Evolutionary conservation across 2,888 invertebrate genomes (phyloP).

Genomic region (Plebejus anna): DNA sequence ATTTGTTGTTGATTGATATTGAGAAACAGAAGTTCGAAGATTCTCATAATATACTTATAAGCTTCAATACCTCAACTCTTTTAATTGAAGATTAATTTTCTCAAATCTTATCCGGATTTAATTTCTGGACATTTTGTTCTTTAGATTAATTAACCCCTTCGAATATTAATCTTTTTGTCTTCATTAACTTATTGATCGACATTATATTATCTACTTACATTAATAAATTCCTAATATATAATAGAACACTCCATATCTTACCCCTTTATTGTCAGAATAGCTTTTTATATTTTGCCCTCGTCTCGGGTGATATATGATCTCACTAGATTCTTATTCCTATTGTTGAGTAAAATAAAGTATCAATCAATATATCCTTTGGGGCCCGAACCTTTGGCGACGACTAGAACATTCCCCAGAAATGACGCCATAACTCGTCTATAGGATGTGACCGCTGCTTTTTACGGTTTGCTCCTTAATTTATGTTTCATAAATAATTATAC

Average conservation of each 20-base stretch:
- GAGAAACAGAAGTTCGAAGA: not conserved
- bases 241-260: constrained; percentile 16
- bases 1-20: constrained; percentile 2
- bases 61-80: not conserved
- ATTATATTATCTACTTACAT: not conserved
- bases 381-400: not conserved
- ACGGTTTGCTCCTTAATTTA: not conserved
- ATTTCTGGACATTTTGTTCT: not conserved
- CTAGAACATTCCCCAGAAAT: not conserved
- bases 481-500: not conserved
- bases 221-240: not conserved
- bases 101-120: not conserved
- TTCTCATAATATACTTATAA: not conserved
- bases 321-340: not conserved
- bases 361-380: not conserved
- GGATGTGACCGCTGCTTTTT: constrained; percentile 2
- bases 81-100: not conserved
- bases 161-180: not conserved
- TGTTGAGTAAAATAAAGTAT: constrained; percentile 17
- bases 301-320: constrained; percentile 15
- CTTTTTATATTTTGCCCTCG: constrained; percentile 3
- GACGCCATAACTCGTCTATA: constrained; percentile 3
- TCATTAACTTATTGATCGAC: not conserved
- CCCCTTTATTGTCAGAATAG: constrained; percentile 16
- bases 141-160: not conserved